Conservation (phyloP, 2,797 vertebrate genomes). For the Mormyrus proboscirostris region DNA sequence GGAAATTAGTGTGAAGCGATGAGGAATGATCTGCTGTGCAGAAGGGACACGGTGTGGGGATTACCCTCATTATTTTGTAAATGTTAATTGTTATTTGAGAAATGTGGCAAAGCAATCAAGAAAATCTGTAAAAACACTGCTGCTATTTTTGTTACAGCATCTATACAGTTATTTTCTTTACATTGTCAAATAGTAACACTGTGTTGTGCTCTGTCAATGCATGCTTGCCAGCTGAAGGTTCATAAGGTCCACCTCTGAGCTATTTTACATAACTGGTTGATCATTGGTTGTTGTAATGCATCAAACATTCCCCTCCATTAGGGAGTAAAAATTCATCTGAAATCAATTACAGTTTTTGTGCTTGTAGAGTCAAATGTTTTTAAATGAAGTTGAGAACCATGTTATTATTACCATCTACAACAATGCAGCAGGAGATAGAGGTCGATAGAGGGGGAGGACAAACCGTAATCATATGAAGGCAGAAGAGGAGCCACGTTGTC, state of each 20-base stretch:
- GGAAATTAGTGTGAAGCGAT: background rate
- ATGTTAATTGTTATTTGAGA: background rate
- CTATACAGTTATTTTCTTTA: background rate
- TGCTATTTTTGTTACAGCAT: background rate
- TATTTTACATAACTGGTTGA: background rate
- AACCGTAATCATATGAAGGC: background rate
- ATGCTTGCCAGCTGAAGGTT: background rate
- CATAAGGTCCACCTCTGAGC: background rate
- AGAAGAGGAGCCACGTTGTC: background rate
- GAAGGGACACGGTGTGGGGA: background rate
- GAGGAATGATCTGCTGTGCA: background rate
- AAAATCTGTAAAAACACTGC: background rate
- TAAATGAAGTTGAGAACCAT: background rate
- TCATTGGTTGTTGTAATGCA: background rate
- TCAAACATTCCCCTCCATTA: background rate
- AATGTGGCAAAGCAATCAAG: background rate
- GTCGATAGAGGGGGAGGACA: background rate
- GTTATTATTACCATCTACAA: background rate
- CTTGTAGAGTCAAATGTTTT: background rate
- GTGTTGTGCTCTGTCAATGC: background rate
- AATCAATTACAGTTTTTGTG: background rate
- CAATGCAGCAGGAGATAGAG: background rate
- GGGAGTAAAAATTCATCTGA: background rate
- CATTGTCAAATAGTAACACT: background rate
- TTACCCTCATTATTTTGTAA: background rate